Percentiles rank a stretch among this genome's conserved stretches.
These are phyloP conservation scores for Papilio xuthus DNA, from an alignment of 1,140 invertebrate genomes.

Conservation along the genomic window DNA sequence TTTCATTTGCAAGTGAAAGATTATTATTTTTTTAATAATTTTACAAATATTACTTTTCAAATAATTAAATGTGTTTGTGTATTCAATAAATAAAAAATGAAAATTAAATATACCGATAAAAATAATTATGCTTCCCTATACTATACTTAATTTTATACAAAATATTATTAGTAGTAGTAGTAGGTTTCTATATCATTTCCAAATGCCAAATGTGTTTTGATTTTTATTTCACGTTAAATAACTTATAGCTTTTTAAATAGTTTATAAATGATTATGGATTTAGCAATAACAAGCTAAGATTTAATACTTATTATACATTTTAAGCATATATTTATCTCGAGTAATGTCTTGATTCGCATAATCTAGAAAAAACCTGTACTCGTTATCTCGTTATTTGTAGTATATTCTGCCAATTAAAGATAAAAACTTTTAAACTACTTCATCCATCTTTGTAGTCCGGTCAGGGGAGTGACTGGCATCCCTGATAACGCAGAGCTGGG, in stretches of 20 bases:
- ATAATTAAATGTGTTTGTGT: neutral
- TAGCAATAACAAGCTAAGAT: neutral
- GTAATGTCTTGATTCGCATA: neutral
- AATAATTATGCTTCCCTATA: too few species aligned
- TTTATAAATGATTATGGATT: neutral
- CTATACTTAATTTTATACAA: too few species aligned
- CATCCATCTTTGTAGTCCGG: slow-evolving; percentile 45
- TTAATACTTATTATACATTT: too few species aligned
- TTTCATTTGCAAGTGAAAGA: slow-evolving; percentile 50
- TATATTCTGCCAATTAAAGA: neutral
- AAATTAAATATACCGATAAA: too few species aligned
- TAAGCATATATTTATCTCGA: neutral
- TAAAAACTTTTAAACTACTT: neutral
- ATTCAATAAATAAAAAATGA: neutral
- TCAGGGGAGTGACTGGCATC: slow-evolving; percentile 63
- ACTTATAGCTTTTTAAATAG: neutral
- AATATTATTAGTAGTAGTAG: too few species aligned
- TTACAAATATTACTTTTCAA: neutral
- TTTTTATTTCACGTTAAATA: neutral
- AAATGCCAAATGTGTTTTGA: too few species aligned
- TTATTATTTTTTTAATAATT: neutral
- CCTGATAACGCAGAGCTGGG: slow-evolving; percentile 69
- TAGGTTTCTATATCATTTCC: too few species aligned
- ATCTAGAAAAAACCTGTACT: neutral
- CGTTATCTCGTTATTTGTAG: neutral